Percentiles rank a stretch among this genome's conserved stretches.
phyloP scores from a whole-genome alignment of 2,888 invertebrate genomes.

The Venusia cambrica region DNA sequence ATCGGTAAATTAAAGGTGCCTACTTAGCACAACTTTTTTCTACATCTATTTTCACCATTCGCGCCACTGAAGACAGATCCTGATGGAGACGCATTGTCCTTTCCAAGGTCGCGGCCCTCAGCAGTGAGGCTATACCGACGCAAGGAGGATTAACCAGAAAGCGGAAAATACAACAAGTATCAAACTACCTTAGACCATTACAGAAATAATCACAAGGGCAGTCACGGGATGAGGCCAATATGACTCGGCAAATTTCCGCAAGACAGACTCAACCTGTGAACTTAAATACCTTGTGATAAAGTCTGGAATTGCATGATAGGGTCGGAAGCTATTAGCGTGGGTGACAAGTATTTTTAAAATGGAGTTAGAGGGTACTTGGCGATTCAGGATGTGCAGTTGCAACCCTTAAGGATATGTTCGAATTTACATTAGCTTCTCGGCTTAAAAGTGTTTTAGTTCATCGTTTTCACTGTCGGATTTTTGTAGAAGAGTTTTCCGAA shows the following conservation, averaged over 20 bases:
- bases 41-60: no score
- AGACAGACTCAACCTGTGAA: conserved; percentile 13
- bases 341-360: conserved; percentile 32
- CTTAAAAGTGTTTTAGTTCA: conserved; percentile 2
- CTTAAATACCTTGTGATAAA: conserved; percentile 15
- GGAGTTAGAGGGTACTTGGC: conserved; percentile 21
- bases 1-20: no score
- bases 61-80: no score
- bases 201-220: conserved; percentile 58
- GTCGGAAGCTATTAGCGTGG: conserved; percentile 27
- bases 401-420: conserved; percentile 7
- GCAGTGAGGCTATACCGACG: no score
- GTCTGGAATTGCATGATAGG: conserved; percentile 8
- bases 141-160: no score
- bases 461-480: neutral
- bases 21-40: no score
- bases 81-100: no score
- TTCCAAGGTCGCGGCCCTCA: no score
- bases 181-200: conserved; percentile 37
- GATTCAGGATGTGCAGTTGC: conserved; percentile 19
- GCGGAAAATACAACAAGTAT: no score
- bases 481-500: neutral
- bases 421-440: conserved; percentile 4
- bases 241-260: conserved; percentile 65
- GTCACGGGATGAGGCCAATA: conserved; percentile 69